phyloP scores from a whole-genome alignment of 2,797 vertebrate species.

The Pipistrellus pygmaeus region DNA sequence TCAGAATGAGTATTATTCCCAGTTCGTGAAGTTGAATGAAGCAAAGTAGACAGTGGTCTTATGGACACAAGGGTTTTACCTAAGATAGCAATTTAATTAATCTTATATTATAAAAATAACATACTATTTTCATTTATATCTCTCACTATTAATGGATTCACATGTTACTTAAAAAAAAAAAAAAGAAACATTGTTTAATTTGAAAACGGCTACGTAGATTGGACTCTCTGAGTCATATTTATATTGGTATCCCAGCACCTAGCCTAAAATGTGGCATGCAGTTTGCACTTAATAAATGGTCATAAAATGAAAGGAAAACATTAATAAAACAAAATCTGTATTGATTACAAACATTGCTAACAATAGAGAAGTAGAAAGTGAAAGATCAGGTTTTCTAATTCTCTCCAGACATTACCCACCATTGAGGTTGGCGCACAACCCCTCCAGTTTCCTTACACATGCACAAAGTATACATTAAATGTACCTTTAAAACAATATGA shows the following conservation, averaged over 20 bases:
- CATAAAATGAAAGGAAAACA: slow-evolving; percentile 41
- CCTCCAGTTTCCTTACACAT: background rate
- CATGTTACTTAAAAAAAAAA: background rate
- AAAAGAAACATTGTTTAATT: slow-evolving; percentile 13
- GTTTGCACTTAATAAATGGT: background rate
- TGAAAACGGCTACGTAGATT: background rate
- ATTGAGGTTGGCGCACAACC: background rate
- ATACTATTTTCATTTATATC: background rate
- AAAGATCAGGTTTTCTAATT: background rate
- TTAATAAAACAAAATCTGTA: background rate
- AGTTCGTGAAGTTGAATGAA: background rate
- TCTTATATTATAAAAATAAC: background rate
- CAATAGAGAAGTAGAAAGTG: background rate
- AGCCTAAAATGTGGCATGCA: background rate
- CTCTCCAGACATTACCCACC: background rate
- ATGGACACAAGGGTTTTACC: background rate
- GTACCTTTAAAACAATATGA: background rate
- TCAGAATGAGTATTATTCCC: background rate
- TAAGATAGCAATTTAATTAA: background rate
- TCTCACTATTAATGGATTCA: background rate
- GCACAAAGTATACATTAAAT: background rate
- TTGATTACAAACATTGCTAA: slow-evolving; percentile 13
- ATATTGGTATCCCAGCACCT: background rate
- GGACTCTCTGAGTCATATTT: background rate
- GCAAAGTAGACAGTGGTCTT: background rate